Evolutionary conservation across 1,140 invertebrate genomes (phyloP).

Genomic region (Leptopilina boulardi): DNA sequence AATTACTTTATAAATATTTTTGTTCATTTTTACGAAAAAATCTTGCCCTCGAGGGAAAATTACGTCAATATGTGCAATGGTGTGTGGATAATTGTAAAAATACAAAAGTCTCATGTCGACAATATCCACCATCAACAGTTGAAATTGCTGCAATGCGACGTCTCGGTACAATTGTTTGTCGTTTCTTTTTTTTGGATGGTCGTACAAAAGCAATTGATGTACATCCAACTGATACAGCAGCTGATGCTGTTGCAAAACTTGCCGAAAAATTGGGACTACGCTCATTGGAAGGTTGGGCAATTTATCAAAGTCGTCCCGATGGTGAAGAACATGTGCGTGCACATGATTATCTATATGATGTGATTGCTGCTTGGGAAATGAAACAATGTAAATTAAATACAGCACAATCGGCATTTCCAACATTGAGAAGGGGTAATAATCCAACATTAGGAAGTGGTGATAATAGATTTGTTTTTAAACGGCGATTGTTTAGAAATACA

Average conservation of each 20-base stretch:
- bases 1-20: conserved; percentile 87
- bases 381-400: conserved; percentile 81
- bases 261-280: conserved; percentile 91
- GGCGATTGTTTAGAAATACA: conserved; percentile 90
- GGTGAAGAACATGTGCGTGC: conserved; percentile 94
- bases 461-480: conserved; percentile 95
- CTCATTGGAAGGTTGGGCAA: conserved; percentile 94
- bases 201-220: conserved; percentile 96
- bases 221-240: conserved; percentile 94
- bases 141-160: conserved; percentile 96
- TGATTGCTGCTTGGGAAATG: conserved; percentile 95
- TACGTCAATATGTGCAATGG: conserved; percentile 93
- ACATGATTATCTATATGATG: conserved; percentile 95
- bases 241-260: conserved; percentile 91
- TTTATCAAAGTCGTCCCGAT: conserved; percentile 91
- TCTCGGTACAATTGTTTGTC: conserved; percentile 93
- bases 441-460: conserved; percentile 86
- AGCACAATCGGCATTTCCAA: conserved; percentile 76
- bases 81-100: conserved; percentile 95
- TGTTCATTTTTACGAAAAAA: conserved; percentile 87
- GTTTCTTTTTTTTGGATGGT: conserved; percentile 97
- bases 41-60: conserved; percentile 82
- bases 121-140: conserved; percentile 92
- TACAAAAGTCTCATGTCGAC: conserved; percentile 87
- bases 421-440: conserved; percentile 77